Conservation (phyloP, 1,140 invertebrate species). For the Maconellicoccus hirsutus region DNA sequence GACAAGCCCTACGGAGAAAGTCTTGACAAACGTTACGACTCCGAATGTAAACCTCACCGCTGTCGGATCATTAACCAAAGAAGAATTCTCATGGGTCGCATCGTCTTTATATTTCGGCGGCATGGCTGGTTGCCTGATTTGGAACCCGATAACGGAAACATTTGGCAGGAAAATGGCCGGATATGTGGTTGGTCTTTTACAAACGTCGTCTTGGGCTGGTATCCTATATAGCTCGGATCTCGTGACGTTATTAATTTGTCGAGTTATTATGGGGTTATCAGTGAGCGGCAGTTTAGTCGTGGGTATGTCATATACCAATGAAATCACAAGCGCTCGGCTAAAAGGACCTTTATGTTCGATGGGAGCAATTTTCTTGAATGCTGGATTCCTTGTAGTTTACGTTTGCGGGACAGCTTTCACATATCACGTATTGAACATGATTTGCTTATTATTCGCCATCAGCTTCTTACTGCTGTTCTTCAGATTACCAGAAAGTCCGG, state of each 20-base stretch:
- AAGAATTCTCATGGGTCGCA: slow-evolving; percentile 51
- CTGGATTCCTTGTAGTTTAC: slow-evolving; percentile 69
- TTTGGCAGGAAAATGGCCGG: slow-evolving; percentile 63
- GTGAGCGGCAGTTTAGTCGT: slow-evolving; percentile 67
- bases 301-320: slow-evolving; percentile 73
- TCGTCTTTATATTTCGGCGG: slow-evolving; percentile 68
- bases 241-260: slow-evolving; percentile 51
- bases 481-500: slow-evolving; percentile 74
- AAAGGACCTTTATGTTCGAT: slow-evolving; percentile 67
- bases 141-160: slow-evolving; percentile 54
- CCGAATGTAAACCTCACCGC: neutral
- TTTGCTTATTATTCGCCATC: slow-evolving; percentile 52
- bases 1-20: neutral
- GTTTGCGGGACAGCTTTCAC: slow-evolving; percentile 50
- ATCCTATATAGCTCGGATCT: slow-evolving; percentile 52
- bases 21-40: neutral
- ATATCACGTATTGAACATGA: slow-evolving; percentile 51
- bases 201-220: slow-evolving; percentile 59
- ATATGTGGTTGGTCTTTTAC: slow-evolving; percentile 53
- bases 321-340: slow-evolving; percentile 68
- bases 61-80: slow-evolving; percentile 34
- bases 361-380: slow-evolving; percentile 66
- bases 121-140: slow-evolving; percentile 55
- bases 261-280: slow-evolving; percentile 59
- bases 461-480: slow-evolving; percentile 51